Evolutionary conservation across 2,888 invertebrate genomes (phyloP), one percentile per base, ranked within the genome.

Genomic region (Pristionchus arcanus): DNA sequence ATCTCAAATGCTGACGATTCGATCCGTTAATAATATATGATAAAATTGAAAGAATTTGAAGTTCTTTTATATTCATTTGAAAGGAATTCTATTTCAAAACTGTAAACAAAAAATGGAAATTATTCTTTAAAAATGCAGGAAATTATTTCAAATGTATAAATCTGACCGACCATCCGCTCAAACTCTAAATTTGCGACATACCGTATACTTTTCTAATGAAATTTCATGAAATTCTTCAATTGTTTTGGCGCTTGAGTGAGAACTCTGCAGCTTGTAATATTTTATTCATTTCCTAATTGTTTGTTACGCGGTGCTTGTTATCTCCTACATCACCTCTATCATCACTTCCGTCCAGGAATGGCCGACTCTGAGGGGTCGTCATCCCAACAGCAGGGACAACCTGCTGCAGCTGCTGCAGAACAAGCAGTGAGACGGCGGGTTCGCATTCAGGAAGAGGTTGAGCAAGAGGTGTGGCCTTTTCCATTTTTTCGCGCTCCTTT

Each of bases 301-400:
- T 71, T 28, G 28, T 71, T 2, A 3, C 28, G 68, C 5, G 34
- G 2, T 16, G 13, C 71, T 5, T 71, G 16, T 2, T 34, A 2
- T 7, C 2, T 66, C 7, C 66, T 66, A 28, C 66, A 1, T 19
- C 28, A n/a, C 19, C 28, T 16, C 71, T 71, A 28, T 71, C 31
- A 3, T 37, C 68, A n/a, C 25, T 63, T 9, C n/a, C 21, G 0
- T 74, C 19, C 31, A 74, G 74, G 34, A 37, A 85, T 85, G 84
- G 84, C 84, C 59, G 84, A 85, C 84, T 85, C 84, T 16, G 84
- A 85, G 34, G 84, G 84, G 55, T 85, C 84, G 31, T 85, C 84
- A 7, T n/a, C 34, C 15, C 59, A 55, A 34, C 59, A 25, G 19
- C 53, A 42, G 21, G 31, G 19, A 15, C 16, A 53, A 11, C 5